Base-by-base conservation (phyloP, 2,888 invertebrate genomes). In the Cheilosia pagana region DNA sequence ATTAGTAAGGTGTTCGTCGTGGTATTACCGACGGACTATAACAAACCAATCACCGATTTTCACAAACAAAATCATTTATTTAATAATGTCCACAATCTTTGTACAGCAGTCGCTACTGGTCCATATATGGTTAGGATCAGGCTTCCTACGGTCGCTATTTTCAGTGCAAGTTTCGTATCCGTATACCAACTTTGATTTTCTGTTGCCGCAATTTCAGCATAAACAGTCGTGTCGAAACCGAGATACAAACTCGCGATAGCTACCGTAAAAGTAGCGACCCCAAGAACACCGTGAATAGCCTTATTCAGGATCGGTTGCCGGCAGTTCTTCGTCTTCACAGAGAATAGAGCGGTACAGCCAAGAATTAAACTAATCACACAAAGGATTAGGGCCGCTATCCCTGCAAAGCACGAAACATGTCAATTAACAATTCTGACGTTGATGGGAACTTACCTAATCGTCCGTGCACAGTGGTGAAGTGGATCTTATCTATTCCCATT, bases 401-500 rank as follows among this genome's bases (percentile, higher is more conserved):
- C 89, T 89, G 43, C 0, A 86, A 16, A 45, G 19, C 6, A 8
- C n/a, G n/a, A n/a, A n/a, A n/a, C n/a, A 12, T 6, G 0, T 50
- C 5, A 23, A 14, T 2, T 12, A 23, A 6, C 23, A 3, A 50
- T 21, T 35, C 10, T 8, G 5, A 21, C 21, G 6, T 16, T 16
- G 16, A 1, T 19, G 3, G 3, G 10, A 10, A 76, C 87, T 85
- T 72, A 88, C 88, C 88, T 19, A 88, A 50, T 50, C 87, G 55
- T 12, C 88, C 89, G 62, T 89, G 88, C 1, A 78, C 12, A 7
- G 87, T 88, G 10, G 86, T 82, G 70, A 89, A 88, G 83, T 89
- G 88, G 25, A 71, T 43, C 4, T 87, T 71, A 48, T 88, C 88
- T 14, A 88, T 50, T 10, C 16, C 65, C 28, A 88, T 86, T 60